Base-by-base conservation (phyloP, 2,113 vertebrate species). In the Perca schrenkii region DNA sequence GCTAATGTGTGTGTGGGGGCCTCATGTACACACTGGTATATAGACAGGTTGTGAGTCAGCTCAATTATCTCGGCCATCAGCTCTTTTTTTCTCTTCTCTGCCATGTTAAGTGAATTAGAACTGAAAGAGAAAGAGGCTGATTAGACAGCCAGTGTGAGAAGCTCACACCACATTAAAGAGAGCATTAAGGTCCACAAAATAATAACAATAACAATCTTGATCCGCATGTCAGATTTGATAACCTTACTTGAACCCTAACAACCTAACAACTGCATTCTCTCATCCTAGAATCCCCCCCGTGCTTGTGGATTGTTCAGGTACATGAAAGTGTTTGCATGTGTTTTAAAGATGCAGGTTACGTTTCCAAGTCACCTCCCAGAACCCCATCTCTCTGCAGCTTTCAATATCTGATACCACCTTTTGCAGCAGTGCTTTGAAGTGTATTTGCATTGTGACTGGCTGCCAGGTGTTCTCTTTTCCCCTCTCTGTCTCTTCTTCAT, bases 21-120 rank as follows among this genome's bases (percentile, higher is more conserved):
- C 49, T 79, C 7, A 16, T 49, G 53, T 54, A 66, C 76, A 61
- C 80, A 78, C 64, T 75, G 79, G 63, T 72, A 22, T 82, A 77
- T 57, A 64, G 87, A 80, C 83, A 82, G 74, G 79, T 82, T 89
- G 82, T 25, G 81, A 88, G 88, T 92, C 88, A 84, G 88, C 90
- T 90, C 90, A 86, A 92, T 93, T 92, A 93, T 90, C 88, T 90
- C 43, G 46, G 84, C 88, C 83, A 92, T 91, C 89, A 86, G 85
- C 87, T 84, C 76, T 84, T 89, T 89, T 86, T 86, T 83, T 74
- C 85, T 90, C 86, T 81, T 89, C 82, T 86, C 50, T 19, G 82
- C 82, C 90, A 85, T 91, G 91, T 94, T 94, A 94, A 94, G 88
- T 94, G 91, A 93, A 94, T 94, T 93, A 94, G 87, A 92, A 87